Evolutionary conservation across 1,140 invertebrate genomes (phyloP).

Genomic region (Drosophila lacertosa): DNA sequence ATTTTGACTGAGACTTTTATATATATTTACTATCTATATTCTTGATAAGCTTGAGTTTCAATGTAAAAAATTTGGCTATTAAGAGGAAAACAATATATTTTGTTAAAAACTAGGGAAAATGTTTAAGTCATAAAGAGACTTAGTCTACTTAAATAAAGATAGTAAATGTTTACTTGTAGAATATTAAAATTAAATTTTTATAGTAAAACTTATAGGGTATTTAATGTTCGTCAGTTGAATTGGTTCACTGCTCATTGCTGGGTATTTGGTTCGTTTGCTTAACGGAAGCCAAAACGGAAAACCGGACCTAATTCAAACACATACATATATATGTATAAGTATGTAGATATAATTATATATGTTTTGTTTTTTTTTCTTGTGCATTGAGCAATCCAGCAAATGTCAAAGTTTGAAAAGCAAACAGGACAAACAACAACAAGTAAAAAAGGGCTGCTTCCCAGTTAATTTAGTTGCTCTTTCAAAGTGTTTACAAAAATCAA

Average conservation of each 20-base stretch:
- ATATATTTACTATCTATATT: neutral
- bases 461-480: constrained; percentile 42
- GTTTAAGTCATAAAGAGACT: no score
- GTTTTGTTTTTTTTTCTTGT: no score
- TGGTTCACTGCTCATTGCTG: neutral
- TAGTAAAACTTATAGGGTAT: neutral
- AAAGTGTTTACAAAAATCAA: constrained; percentile 63
- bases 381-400: neutral
- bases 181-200: no score
- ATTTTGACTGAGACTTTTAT: no score
- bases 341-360: no score
- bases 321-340: neutral
- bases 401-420: constrained; percentile 37
- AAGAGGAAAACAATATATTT: no score
- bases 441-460: constrained; percentile 24
- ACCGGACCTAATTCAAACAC: constrained; percentile 17
- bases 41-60: no score
- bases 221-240: neutral
- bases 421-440: constrained; percentile 1
- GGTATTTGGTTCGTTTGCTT: constrained; percentile 16
- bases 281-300: constrained; percentile 11
- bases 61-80: no score
- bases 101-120: no score
- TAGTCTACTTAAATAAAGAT: no score
- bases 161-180: no score